phyloP scores from a whole-genome alignment of 2,888 invertebrate species.

The Theretra japonica region DNA sequence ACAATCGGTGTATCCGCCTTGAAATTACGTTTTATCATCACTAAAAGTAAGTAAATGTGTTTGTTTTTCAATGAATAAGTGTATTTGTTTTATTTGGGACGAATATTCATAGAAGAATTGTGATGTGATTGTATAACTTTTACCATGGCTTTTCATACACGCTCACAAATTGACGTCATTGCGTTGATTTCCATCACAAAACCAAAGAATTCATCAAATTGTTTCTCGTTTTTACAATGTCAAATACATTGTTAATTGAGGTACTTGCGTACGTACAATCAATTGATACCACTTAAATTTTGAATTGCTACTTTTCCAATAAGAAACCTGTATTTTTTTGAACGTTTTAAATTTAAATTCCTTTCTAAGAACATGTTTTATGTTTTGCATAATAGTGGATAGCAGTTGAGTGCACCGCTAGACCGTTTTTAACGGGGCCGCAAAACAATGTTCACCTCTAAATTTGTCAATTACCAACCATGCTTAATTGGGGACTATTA shows the following conservation, averaged over 20 bases:
- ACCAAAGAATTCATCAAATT: conserved; percentile 51
- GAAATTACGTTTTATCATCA: conserved; percentile 60
- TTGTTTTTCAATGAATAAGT: conserved; percentile 31
- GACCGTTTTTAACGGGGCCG: conserved; percentile 45
- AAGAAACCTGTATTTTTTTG: conserved; percentile 26
- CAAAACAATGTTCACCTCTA: conserved; percentile 44
- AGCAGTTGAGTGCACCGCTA: conserved; percentile 45
- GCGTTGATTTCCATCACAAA: conserved; percentile 70
- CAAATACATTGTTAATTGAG: neutral
- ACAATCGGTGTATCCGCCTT: conserved; percentile 77
- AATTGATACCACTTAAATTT: neutral
- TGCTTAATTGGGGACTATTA: conserved; percentile 77
- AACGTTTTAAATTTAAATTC: conserved; percentile 37
- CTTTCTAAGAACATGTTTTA: conserved; percentile 55
- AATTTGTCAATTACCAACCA: conserved; percentile 59
- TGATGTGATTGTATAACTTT: neutral
- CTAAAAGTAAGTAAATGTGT: conserved; percentile 66
- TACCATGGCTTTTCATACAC: conserved; percentile 36
- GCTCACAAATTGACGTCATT: conserved; percentile 75
- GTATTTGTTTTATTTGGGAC: conserved; percentile 6
- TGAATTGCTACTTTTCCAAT: neutral
- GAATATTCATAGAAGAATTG: neutral
- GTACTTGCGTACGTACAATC: neutral
- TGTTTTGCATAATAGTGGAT: conserved; percentile 52
- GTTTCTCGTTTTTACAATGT: conserved; percentile 29